Evolutionary conservation across 1,140 invertebrate species (phyloP).

Genomic region (Zaprionus davidi): DNA sequence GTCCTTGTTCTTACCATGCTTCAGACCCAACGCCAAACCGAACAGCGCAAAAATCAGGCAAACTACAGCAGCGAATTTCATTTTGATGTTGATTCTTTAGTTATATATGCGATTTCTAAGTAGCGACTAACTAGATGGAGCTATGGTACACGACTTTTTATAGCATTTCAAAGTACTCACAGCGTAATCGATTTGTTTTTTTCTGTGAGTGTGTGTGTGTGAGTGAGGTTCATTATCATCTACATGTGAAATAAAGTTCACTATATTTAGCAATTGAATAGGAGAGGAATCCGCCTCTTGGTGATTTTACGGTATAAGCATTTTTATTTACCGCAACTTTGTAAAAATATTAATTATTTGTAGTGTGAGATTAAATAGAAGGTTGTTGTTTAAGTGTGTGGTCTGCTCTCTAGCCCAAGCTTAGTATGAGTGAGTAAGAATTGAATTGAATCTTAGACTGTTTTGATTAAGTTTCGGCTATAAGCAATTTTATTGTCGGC

Average conservation of each 20-base stretch:
- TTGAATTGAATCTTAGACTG: too few species aligned
- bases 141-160: slow-evolving; percentile 36
- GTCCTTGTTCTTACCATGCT: slow-evolving; percentile 46
- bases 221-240: slow-evolving; percentile 11
- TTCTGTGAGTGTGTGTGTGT: slow-evolving; percentile 31
- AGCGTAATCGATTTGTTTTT: neutral
- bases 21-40: slow-evolving; percentile 45
- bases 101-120: slow-evolving; percentile 16
- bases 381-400: too few species aligned
- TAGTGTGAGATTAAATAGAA: too few species aligned
- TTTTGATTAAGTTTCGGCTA: too few species aligned
- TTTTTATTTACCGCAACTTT: neutral
- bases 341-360: neutral
- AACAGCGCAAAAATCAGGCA: slow-evolving; percentile 56
- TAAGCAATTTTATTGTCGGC: too few species aligned
- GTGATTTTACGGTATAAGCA: too few species aligned
- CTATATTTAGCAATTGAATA: neutral
- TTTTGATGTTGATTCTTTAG: slow-evolving; percentile 19
- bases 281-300: neutral
- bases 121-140: slow-evolving; percentile 43
- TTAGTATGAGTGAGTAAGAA: too few species aligned
- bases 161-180: slow-evolving; percentile 25
- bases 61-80: slow-evolving; percentile 59
- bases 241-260: neutral
- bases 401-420: too few species aligned